Conservation (phyloP, 2,888 invertebrate species). For the Ochropleura plecta region DNA sequence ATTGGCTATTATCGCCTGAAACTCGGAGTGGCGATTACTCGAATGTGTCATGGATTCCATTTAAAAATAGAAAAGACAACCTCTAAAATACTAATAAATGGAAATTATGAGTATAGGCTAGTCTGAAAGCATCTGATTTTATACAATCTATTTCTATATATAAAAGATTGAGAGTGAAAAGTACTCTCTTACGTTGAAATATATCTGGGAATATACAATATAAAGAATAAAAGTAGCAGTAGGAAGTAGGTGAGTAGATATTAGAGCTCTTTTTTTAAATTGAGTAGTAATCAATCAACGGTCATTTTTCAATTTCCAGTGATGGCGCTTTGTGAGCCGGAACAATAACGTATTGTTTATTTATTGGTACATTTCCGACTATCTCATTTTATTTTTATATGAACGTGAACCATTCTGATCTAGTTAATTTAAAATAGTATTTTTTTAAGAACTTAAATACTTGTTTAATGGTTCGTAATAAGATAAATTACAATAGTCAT, state of each 20-base stretch:
- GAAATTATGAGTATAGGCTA: neutral
- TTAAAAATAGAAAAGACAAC: neutral
- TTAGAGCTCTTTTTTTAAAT: slow-evolving; percentile 48
- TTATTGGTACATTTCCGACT: slow-evolving; percentile 34
- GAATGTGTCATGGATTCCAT: slow-evolving; percentile 5
- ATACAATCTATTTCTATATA: neutral
- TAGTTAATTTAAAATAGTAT: slow-evolving; percentile 15
- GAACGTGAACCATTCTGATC: neutral
- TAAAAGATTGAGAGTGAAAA: neutral
- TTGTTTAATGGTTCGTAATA: neutral
- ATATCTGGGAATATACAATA: neutral
- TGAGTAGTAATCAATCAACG: slow-evolving; percentile 54
- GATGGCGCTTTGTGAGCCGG: slow-evolving; percentile 37
- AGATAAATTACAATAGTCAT: neutral
- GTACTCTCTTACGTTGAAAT: neutral
- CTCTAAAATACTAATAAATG: neutral
- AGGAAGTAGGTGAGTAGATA: slow-evolving; percentile 13
- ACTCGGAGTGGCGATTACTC: slow-evolving; percentile 22
- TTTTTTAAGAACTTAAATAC: neutral
- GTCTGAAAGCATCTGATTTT: neutral
- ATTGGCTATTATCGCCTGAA: slow-evolving; percentile 44
- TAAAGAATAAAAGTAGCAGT: neutral
- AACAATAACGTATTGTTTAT: slow-evolving; percentile 50
- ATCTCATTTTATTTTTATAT: slow-evolving; percentile 17
- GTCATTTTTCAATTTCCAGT: slow-evolving; percentile 57